Evolutionary conservation across 1,140 invertebrate species (phyloP).

Genomic region (Tribolium castaneum): DNA sequence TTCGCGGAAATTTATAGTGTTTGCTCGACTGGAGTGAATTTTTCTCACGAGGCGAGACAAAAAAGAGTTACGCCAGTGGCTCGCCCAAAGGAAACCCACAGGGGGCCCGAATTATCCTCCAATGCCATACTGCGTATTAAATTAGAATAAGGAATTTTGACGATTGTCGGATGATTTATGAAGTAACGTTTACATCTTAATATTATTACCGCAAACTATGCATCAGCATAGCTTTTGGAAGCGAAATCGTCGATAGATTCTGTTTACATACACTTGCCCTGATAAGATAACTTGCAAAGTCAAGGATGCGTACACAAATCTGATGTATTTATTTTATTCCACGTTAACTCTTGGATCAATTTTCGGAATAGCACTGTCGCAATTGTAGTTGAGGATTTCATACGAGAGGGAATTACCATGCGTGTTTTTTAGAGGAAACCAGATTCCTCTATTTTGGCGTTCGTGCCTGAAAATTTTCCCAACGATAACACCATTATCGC

Average conservation of each 20-base stretch:
- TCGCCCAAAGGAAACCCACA: neutral
- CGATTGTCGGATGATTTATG: constrained; percentile 2
- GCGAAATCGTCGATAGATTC: neutral
- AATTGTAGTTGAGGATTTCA: neutral
- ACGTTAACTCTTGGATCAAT: neutral
- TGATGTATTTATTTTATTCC: neutral
- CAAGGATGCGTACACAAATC: neutral
- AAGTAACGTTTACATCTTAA: too few relatives aligned
- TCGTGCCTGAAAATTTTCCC: constrained; percentile 7
- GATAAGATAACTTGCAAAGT: neutral
- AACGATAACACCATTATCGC: neutral
- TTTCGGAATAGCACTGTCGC: neutral
- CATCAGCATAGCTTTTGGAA: too few relatives aligned
- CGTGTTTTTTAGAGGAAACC: neutral
- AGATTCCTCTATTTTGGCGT: neutral
- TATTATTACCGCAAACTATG: too few relatives aligned
- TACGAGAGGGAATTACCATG: constrained; percentile 1
- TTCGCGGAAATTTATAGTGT: neutral
- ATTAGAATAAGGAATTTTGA: constrained; percentile 20
- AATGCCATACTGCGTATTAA: constrained; percentile 19
- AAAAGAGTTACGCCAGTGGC: constrained; percentile 9
- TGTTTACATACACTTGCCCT: neutral
- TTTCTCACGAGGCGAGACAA: constrained; percentile 12
- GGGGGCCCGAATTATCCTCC: neutral
- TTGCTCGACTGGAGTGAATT: constrained; percentile 1